A percentile compares a stretch with the other conserved stretches of the same genome.
Conservation (phyloP, 2,797 vertebrate genomes). For the Bradypus variegatus region DNA sequence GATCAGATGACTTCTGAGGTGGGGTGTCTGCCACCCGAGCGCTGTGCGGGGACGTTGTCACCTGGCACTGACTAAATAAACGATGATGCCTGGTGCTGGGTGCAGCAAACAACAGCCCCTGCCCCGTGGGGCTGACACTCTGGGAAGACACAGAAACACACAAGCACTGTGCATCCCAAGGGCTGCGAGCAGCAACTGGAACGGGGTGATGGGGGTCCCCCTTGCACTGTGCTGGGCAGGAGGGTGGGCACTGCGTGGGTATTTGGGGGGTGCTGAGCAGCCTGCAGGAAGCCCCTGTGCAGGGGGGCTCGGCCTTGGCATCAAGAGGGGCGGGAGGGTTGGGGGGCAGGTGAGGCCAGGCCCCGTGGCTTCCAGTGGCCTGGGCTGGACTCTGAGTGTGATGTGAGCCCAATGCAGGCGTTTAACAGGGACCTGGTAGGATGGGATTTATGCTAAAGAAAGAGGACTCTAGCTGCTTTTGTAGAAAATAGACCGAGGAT, state of each 20-base stretch:
- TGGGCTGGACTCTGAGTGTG: background rate
- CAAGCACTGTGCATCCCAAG: too few relatives aligned
- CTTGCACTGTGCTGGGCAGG: too few relatives aligned
- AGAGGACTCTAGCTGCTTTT: conserved; percentile 25
- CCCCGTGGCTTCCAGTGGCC: background rate
- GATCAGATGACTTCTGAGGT: background rate
- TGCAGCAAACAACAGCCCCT: background rate
- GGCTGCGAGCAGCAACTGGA: too few relatives aligned
- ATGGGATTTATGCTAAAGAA: conserved; percentile 35
- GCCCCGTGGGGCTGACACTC: background rate
- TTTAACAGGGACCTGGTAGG: background rate
- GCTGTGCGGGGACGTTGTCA: background rate
- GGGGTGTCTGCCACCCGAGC: background rate
- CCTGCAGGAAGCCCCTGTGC: too few relatives aligned
- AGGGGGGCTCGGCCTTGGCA: too few relatives aligned
- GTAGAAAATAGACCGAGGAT: conserved; percentile 28
- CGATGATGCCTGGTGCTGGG: background rate
- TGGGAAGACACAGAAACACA: too few relatives aligned
- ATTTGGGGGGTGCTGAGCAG: too few relatives aligned
- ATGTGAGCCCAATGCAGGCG: background rate
- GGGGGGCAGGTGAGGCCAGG: background rate
- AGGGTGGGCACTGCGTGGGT: too few relatives aligned
- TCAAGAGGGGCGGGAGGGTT: background rate
- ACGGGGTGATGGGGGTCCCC: too few relatives aligned
- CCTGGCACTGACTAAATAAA: background rate